These are phyloP conservation scores for Bombus breviceps DNA, from an alignment of 1,140 invertebrate genomes.

Conservation along the genomic window DNA sequence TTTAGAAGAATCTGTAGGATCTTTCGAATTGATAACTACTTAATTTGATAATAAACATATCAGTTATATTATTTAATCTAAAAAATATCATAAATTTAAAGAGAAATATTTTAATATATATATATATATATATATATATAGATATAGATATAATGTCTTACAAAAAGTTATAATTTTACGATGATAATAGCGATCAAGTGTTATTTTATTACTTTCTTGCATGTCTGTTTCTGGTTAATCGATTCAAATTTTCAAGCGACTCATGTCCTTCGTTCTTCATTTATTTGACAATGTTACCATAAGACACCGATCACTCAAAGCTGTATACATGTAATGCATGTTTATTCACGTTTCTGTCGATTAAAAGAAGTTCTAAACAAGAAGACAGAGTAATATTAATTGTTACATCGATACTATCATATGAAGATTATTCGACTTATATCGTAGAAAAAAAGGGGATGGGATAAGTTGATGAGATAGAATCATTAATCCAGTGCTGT, in stretches of 20 bases:
- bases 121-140: too few relatives aligned
- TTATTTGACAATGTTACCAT: background rate
- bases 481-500: slow-evolving; percentile 22
- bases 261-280: background rate
- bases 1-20: background rate
- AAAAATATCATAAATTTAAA: too few relatives aligned
- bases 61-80: background rate
- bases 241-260: background rate
- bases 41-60: background rate
- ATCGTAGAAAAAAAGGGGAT: background rate
- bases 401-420: background rate
- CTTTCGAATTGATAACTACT: too few relatives aligned
- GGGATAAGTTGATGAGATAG: slow-evolving; percentile 7
- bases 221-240: background rate
- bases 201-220: slow-evolving; percentile 9
- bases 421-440: background rate
- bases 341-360: background rate
- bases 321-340: slow-evolving; percentile 1
- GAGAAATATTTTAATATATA: too few relatives aligned
- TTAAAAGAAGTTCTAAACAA: background rate
- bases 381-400: slow-evolving; percentile 1
- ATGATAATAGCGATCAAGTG: background rate
- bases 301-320: background rate
- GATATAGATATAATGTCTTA: background rate
- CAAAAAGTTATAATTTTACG: background rate